Evolutionary conservation across 2,888 invertebrate genomes (phyloP), one percentile per base, ranked within the genome.

Genomic region (Augiades crinisus): DNA sequence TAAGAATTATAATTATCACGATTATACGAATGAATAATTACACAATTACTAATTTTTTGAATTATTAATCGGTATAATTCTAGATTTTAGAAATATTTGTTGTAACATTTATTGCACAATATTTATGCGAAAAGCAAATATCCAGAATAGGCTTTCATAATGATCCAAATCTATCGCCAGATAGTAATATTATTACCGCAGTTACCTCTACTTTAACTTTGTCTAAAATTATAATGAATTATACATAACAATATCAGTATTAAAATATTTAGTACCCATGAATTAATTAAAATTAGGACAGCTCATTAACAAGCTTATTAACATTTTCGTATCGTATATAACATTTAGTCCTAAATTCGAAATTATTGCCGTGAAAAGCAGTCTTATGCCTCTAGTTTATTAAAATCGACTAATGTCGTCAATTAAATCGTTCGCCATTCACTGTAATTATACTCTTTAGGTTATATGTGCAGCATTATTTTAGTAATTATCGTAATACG

Each of bases 321-420:
- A 19, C 19, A 19, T 19, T 5, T 4, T 4, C 19, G 19, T 19
- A n/a, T n/a, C n/a, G n/a, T n/a, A n/a, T n/a, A n/a, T n/a, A n/a
- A n/a, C n/a, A n/a, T n/a, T n/a, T 24, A 7, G 24, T 24, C 24
- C 5, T 6, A 24, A n/a, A 5, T 30, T 33, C 3, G 37, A 24
- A 17, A 34, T 27, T 41, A 37, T 54, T 46, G 57, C 57, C 54
- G 55, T 57, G 58, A 36, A 13, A 5, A 17, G 27, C 16, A 53
- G 52, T 57, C 57, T 58, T 57, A 58, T 57, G 59, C 21, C 10
- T 44, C n/a, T 30, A 36, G 19, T 43, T 51, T 37, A 5, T n/a
- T 50, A n/a, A 27, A 43, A 22, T 37, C 54, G 19, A 21, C 14
- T 33, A 21, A 44, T 4, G 17, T 30, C 21, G 21, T 33, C 13